These are phyloP conservation scores for Carduelis carduelis DNA, from an alignment of 2,797 vertebrate genomes.

Conservation along the genomic window DNA sequence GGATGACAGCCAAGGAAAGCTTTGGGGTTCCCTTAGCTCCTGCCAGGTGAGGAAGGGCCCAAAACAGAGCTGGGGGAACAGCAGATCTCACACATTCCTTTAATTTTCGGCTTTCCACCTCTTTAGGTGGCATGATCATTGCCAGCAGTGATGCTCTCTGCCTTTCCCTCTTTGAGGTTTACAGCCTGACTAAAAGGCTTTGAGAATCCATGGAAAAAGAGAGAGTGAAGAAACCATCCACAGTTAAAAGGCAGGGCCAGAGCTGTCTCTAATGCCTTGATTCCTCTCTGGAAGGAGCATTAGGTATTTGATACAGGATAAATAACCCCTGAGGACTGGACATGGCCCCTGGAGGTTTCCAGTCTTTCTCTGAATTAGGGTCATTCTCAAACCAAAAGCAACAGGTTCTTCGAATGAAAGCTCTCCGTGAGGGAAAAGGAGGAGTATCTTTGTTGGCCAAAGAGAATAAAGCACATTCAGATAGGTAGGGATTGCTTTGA, in stretches of 20 bases:
- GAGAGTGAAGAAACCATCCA: background rate
- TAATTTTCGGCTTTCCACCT: background rate
- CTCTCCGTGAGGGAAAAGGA: background rate
- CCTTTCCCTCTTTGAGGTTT: background rate
- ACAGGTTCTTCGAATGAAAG: background rate
- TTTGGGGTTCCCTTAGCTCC: background rate
- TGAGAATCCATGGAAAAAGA: background rate
- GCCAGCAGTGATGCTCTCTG: background rate
- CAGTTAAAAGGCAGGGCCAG: background rate
- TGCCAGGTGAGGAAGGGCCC: background rate
- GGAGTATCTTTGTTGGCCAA: background rate
- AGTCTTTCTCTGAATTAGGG: background rate
- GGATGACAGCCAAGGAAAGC: background rate
- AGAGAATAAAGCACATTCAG: background rate
- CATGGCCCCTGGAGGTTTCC: background rate
- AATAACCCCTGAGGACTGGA: background rate
- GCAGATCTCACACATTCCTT: background rate
- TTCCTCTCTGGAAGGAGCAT: background rate
- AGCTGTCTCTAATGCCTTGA: background rate
- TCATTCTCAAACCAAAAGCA: background rate
- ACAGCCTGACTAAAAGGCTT: background rate
- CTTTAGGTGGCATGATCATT: background rate
- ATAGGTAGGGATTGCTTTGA: background rate
- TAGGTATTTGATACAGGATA: background rate
- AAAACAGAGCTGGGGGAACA: background rate